These are phyloP conservation scores for Pangasius krempfi DNA, from an alignment of 2,797 vertebrate species.

Conservation along the genomic window DNA sequence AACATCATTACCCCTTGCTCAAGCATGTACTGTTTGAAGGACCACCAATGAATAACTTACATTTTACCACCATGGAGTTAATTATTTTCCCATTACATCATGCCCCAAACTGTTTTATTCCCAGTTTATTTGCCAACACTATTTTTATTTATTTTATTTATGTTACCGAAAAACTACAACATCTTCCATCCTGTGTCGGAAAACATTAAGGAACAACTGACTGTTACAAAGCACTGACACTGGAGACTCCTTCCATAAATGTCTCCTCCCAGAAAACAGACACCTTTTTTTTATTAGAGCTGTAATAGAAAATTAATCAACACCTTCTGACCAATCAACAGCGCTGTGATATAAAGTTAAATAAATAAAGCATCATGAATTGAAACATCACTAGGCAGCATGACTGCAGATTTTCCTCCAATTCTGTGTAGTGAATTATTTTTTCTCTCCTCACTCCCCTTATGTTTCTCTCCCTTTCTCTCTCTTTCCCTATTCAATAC, in stretches of 20 bases:
- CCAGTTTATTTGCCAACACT: background rate
- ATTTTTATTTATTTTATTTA: background rate
- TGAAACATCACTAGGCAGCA: conserved; percentile 18
- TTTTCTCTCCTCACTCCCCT: conserved; percentile 43
- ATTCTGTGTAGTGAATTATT: background rate
- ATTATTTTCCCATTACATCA: background rate
- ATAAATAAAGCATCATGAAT: conserved; percentile 9
- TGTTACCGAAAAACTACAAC: background rate
- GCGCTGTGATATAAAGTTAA: background rate
- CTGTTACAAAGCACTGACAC: background rate
- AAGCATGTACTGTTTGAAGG: background rate
- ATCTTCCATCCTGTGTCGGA: background rate
- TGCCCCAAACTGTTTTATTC: background rate
- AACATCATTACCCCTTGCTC: background rate
- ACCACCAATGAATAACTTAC: background rate
- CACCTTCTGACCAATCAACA: background rate
- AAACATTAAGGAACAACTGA: background rate
- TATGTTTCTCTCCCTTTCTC: conserved; percentile 68
- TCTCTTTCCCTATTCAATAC: conserved; percentile 65
- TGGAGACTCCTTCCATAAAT: background rate
- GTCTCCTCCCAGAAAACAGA: background rate
- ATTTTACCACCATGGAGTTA: background rate
- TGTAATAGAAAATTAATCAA: background rate
- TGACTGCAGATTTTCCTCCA: background rate
- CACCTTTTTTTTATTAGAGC: background rate